These are phyloP conservation scores for Pristionchus pacificus DNA, from an alignment of 1,140 invertebrate species.

Conservation along the genomic window DNA sequence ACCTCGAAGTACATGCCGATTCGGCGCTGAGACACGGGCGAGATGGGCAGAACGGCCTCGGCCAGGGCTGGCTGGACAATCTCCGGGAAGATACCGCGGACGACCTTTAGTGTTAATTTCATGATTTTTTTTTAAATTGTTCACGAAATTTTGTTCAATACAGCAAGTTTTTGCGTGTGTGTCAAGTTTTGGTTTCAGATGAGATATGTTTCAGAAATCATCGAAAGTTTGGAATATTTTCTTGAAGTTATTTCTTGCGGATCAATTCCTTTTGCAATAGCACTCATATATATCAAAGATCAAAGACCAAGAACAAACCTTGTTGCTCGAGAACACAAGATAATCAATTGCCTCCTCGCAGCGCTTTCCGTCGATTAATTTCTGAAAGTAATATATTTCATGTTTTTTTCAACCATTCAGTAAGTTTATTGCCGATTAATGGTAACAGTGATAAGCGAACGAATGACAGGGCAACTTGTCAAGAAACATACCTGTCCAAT, in stretches of 20 bases:
- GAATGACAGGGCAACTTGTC: no score
- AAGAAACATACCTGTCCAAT: constrained; percentile 78
- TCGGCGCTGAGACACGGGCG: constrained; percentile 82
- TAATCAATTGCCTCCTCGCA: constrained; percentile 84
- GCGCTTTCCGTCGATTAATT: constrained; percentile 69
- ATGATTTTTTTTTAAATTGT: neutral
- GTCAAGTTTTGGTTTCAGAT: no score
- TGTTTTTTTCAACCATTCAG: constrained; percentile 16
- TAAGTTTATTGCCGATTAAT: no score
- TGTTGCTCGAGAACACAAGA: constrained; percentile 91
- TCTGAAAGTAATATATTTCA: constrained; percentile 34
- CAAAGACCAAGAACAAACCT: constrained; percentile 61
- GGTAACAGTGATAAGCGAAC: no score
- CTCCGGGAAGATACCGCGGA: constrained; percentile 85
- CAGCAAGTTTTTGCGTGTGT: no score
- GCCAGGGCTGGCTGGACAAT: constrained; percentile 83
- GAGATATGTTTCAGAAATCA: no score
- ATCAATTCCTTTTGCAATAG: no score
- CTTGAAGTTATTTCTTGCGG: no score
- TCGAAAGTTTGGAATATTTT: no score
- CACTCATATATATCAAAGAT: no score
- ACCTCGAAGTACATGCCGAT: constrained; percentile 93
- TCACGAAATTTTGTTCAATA: no score
- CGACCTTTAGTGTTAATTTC: constrained; percentile 61
- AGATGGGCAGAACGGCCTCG: constrained; percentile 78